phyloP scores from a whole-genome alignment of 2,113 vertebrate species.

The Notothenia coriiceps region DNA sequence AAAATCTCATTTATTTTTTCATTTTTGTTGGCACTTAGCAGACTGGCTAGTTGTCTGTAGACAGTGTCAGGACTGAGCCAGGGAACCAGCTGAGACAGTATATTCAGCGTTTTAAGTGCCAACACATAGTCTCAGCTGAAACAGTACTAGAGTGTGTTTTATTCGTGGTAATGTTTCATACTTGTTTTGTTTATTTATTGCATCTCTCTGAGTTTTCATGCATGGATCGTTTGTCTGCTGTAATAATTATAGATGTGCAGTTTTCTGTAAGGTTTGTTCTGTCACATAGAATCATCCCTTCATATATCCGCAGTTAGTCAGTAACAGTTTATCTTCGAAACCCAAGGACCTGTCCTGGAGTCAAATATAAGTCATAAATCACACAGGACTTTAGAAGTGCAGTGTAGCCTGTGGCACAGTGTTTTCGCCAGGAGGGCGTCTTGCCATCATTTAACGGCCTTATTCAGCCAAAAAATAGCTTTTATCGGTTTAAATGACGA shows the following conservation, averaged over 20 bases:
- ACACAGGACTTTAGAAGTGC: conserved; percentile 1
- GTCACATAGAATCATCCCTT: neutral
- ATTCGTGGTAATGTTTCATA: neutral
- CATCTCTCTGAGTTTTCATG: conserved; percentile 31
- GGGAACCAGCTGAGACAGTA: conserved; percentile 21
- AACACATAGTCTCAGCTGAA: conserved; percentile 18
- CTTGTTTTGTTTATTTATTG: conserved; percentile 40
- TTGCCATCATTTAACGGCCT: too few relatives aligned
- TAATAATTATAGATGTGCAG: conserved; percentile 28
- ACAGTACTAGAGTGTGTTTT: neutral
- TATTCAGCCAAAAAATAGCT: too few relatives aligned
- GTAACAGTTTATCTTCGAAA: conserved; percentile 3
- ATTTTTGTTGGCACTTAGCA: conserved; percentile 56
- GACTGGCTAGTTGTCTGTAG: conserved; percentile 28
- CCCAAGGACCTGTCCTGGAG: neutral
- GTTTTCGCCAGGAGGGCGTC: too few relatives aligned
- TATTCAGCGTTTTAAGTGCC: conserved; percentile 31
- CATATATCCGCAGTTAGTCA: neutral
- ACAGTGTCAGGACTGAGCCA: conserved; percentile 2
- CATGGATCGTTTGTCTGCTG: conserved; percentile 26
- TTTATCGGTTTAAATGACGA: too few relatives aligned
- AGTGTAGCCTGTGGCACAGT: neutral
- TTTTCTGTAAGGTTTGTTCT: neutral
- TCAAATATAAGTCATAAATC: conserved; percentile 14
- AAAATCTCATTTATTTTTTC: conserved; percentile 68